These are phyloP conservation scores for Apis cerana DNA, from an alignment of 1,140 invertebrate species.

Conservation along the genomic window DNA sequence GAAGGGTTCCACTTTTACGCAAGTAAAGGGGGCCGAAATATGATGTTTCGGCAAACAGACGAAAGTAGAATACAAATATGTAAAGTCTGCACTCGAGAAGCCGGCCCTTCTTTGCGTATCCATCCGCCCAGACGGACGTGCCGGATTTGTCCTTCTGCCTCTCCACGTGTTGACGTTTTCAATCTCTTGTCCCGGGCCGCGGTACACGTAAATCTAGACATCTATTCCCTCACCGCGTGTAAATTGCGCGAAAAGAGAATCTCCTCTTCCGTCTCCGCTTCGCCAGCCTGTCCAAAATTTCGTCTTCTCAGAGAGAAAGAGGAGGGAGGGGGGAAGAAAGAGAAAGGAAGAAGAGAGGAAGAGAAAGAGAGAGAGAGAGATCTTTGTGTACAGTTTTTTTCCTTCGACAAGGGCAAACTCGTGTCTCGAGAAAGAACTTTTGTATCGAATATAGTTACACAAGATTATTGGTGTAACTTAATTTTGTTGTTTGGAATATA, in stretches of 20 bases:
- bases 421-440: neutral
- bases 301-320: neutral
- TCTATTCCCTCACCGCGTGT: conserved; percentile 28
- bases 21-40: conserved; percentile 70
- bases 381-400: neutral
- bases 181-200: conserved; percentile 64
- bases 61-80: conserved; percentile 78
- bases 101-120: conserved; percentile 51
- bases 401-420: neutral
- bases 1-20: conserved; percentile 40
- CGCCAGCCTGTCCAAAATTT: conserved; percentile 4
- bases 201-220: conserved; percentile 48
- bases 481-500: too few species aligned
- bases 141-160: conserved; percentile 61
- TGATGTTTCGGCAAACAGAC: conserved; percentile 77
- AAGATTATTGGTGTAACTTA: too few species aligned
- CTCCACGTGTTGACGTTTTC: conserved; percentile 74
- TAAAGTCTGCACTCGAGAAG: conserved; percentile 56
- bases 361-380: too few species aligned
- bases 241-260: conserved; percentile 39
- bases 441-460: neutral
- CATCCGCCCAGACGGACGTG: conserved; percentile 20
- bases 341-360: too few species aligned
- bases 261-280: neutral
- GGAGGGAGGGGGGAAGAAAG: too few species aligned